phyloP scores from a whole-genome alignment of 2,797 vertebrate genomes.

The Arnoldichthys spilopterus region DNA sequence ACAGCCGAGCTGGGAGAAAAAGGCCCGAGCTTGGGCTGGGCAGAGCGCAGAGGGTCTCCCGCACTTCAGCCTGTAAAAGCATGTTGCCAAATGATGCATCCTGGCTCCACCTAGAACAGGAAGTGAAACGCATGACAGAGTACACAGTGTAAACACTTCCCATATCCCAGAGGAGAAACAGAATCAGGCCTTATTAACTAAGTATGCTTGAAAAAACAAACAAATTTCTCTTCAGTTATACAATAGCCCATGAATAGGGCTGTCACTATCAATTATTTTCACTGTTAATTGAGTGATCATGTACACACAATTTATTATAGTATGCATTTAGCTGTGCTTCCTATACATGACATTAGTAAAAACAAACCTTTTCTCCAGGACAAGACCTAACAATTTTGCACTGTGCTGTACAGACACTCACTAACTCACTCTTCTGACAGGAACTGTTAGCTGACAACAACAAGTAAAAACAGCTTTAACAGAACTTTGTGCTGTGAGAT shows the following conservation, averaged over 20 bases:
- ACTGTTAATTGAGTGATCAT: too few species aligned
- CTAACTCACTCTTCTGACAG: too few species aligned
- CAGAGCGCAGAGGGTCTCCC: neutral
- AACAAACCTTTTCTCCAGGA: too few species aligned
- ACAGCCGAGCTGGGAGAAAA: neutral
- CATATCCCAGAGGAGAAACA: neutral
- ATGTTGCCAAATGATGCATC: constrained; percentile 13
- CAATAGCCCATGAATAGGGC: neutral
- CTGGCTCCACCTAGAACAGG: constrained; percentile 40
- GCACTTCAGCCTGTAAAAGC: neutral
- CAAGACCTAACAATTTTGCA: too few species aligned
- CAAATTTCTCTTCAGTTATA: neutral
- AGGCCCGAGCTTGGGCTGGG: neutral
- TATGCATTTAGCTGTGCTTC: too few species aligned
- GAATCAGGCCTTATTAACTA: neutral
- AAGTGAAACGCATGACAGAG: constrained; percentile 43
- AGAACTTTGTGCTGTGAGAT: too few species aligned
- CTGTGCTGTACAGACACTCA: too few species aligned
- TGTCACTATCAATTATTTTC: too few species aligned
- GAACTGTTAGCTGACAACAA: too few species aligned
- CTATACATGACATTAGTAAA: too few species aligned
- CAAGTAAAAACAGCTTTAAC: too few species aligned
- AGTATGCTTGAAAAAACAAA: neutral
- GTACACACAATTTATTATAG: too few species aligned
- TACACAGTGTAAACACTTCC: constrained; percentile 21